Conservation (phyloP, 2,113 vertebrate species). For the Ochotona curzoniae region DNA sequence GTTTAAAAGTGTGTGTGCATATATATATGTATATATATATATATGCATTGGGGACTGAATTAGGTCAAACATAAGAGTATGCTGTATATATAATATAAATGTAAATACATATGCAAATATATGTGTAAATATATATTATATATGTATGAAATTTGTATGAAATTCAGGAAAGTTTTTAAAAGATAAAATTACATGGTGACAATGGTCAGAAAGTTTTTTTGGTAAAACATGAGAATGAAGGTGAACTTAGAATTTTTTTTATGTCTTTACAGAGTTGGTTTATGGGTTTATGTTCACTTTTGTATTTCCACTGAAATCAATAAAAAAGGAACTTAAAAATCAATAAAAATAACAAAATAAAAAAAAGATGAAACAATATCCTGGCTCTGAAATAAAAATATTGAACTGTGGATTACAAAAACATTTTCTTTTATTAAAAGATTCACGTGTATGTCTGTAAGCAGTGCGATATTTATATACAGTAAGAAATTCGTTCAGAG, state of each 20-base stretch:
- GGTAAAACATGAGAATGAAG: not conserved
- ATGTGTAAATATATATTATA: too few relatives aligned
- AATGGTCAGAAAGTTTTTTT: not conserved
- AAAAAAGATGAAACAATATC: not conserved
- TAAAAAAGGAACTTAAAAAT: not conserved
- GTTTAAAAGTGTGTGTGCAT: not conserved
- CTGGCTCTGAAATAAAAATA: not conserved
- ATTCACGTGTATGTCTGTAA: not conserved
- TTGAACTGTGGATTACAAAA: not conserved
- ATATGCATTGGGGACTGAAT: too few relatives aligned
- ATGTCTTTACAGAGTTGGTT: not conserved
- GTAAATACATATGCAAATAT: too few relatives aligned
- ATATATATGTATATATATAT: not conserved
- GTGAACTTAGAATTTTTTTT: not conserved
- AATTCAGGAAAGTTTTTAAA: too few relatives aligned
- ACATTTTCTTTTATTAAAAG: not conserved
- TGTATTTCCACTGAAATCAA: not conserved
- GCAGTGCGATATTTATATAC: not conserved
- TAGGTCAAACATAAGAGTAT: too few relatives aligned
- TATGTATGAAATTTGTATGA: too few relatives aligned
- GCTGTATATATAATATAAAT: too few relatives aligned
- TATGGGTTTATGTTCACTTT: not conserved
- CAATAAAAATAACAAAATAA: too few relatives aligned
- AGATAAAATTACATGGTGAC: not conserved
- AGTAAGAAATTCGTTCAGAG: not conserved